A percentile compares a stretch with the other conserved stretches of the same genome.
phyloP scores from a whole-genome alignment of 2,797 vertebrate genomes.

The Anomalospiza imberbis region DNA sequence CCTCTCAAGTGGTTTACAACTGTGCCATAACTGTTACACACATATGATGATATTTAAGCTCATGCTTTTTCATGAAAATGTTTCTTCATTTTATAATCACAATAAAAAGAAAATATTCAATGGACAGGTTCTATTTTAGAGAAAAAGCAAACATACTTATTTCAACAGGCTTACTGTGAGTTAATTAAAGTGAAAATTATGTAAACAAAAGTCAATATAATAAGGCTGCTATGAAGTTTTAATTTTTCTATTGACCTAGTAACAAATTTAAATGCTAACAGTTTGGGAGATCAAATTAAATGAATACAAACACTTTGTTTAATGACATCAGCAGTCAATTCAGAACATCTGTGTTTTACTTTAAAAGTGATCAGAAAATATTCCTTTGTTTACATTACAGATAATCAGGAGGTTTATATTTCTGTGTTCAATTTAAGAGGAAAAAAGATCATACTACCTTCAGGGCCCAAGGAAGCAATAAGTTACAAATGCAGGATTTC shows the following conservation, averaged over 20 bases:
- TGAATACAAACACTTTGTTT: conserved; percentile 69
- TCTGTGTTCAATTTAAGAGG: conserved; percentile 84
- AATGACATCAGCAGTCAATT: conserved; percentile 70
- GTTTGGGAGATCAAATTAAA: conserved; percentile 70
- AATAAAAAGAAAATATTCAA: conserved; percentile 21
- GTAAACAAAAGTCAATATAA: conserved; percentile 45
- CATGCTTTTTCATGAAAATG: neutral
- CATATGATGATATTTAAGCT: neutral
- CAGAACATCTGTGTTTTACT: conserved; percentile 69
- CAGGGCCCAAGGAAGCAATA: conserved; percentile 78
- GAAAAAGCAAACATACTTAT: conserved; percentile 47
- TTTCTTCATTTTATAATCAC: conserved; percentile 33
- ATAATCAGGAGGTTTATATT: conserved; percentile 78
- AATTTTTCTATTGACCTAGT: conserved; percentile 57
- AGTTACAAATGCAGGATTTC: conserved; percentile 85
- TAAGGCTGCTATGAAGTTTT: conserved; percentile 24
- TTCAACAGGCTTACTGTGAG: conserved; percentile 41
- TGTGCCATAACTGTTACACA: neutral
- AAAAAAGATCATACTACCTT: conserved; percentile 75
- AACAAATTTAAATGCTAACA: conserved; percentile 65
- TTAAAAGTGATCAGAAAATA: conserved; percentile 70
- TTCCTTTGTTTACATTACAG: conserved; percentile 75
- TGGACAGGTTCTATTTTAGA: neutral
- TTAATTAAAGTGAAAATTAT: conserved; percentile 54
- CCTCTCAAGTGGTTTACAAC: neutral